Evolutionary conservation across 2,113 vertebrate species (phyloP).

Genomic region (Brienomyrus longianalis): DNA sequence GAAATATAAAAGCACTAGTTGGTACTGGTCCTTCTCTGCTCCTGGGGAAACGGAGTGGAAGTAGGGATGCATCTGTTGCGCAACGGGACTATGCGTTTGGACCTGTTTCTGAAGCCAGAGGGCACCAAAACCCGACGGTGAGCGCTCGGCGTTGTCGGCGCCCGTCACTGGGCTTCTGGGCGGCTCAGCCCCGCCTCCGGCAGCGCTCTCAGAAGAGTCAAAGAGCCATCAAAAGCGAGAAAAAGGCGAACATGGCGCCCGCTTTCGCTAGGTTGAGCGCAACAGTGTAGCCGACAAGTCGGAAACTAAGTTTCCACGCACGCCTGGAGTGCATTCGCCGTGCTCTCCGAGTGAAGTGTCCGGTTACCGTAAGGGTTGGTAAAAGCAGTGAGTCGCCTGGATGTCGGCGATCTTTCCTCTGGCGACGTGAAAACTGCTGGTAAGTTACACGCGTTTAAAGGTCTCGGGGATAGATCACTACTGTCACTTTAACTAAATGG

Average conservation of each 20-base stretch:
- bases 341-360: slow-evolving; percentile 6
- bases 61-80: background rate
- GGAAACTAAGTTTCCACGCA: slow-evolving; percentile 43
- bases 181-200: slow-evolving; percentile 50
- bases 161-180: slow-evolving; percentile 42
- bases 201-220: slow-evolving; percentile 34
- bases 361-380: background rate
- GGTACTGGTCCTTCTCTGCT: background rate
- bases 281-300: slow-evolving; percentile 48
- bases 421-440: slow-evolving; percentile 60
- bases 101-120: slow-evolving; percentile 19
- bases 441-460: slow-evolving; percentile 32
- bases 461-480: background rate
- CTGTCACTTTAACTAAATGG: background rate
- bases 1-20: background rate
- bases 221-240: slow-evolving; percentile 46
- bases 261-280: slow-evolving; percentile 44
- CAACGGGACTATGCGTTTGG: background rate
- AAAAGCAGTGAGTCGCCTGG: slow-evolving; percentile 50
- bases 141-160: no score
- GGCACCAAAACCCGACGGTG: slow-evolving; percentile 21
- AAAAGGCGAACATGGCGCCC: slow-evolving; percentile 66
- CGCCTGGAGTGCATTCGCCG: background rate
- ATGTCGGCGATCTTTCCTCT: slow-evolving; percentile 54
- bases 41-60: background rate